A percentile compares a stretch with the other conserved stretches of the same genome.
Conservation (phyloP, 2,888 invertebrate genomes). For the Tenthredo distinguenda region DNA sequence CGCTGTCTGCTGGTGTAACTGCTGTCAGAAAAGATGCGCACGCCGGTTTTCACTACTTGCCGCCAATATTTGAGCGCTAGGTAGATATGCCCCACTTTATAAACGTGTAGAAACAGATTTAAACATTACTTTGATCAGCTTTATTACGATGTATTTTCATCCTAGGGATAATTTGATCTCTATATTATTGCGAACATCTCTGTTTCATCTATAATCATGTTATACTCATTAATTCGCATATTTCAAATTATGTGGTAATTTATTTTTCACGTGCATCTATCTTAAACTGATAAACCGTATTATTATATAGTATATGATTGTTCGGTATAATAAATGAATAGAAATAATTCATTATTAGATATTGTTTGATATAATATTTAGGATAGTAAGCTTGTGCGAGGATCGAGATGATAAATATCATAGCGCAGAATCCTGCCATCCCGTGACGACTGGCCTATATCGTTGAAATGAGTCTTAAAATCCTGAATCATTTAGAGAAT, state of each 20-base stretch:
- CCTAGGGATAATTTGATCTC: not conserved
- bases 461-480: not conserved
- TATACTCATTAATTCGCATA: not conserved
- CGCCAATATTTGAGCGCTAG: not conserved
- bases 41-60: slow-evolving; percentile 15
- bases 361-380: not conserved
- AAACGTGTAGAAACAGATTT: not conserved
- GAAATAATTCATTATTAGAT: not conserved
- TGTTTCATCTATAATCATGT: not conserved
- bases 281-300: not conserved
- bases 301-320: not conserved
- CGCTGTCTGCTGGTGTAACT: slow-evolving; percentile 49
- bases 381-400: not conserved
- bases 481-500: slow-evolving; percentile 3
- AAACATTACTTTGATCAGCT: not conserved
- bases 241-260: not conserved
- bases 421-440: slow-evolving; percentile 38
- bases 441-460: not conserved
- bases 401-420: slow-evolving; percentile 4
- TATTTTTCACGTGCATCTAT: not conserved
- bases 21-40: slow-evolving; percentile 29
- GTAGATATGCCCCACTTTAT: not conserved
- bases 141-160: not conserved
- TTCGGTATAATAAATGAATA: not conserved
- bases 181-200: not conserved